Percentiles rank a stretch among this genome's conserved stretches.
Conservation (phyloP, 2,888 invertebrate genomes). For the Oligia latruncula region DNA sequence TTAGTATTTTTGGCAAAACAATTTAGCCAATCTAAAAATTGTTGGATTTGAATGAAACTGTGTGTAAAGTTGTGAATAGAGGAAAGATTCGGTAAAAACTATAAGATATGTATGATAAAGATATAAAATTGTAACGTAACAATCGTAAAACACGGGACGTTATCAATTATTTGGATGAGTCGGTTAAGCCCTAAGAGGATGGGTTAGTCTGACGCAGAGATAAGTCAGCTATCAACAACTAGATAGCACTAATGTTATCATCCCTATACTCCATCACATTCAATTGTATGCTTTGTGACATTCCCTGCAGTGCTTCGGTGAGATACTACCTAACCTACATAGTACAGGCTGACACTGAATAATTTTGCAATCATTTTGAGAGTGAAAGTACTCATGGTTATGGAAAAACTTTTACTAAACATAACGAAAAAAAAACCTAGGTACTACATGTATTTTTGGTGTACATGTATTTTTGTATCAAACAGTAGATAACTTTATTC, state of each 20-base stretch:
- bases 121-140: not conserved
- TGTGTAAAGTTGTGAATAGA: not conserved
- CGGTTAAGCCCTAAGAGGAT: slow-evolving; percentile 39
- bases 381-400: not conserved
- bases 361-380: not conserved
- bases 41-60: not conserved
- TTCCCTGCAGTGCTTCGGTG: not conserved
- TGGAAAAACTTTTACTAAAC: not conserved
- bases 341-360: not conserved
- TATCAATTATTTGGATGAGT: slow-evolving; percentile 39
- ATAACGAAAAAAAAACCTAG: not conserved
- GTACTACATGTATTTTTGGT: no score
- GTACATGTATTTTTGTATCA: not conserved
- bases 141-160: slow-evolving; percentile 3
- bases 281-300: not conserved
- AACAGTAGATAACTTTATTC: not conserved
- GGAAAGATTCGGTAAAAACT: slow-evolving; percentile 12
- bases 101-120: slow-evolving; percentile 24
- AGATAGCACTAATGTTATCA: slow-evolving; percentile 4
- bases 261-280: not conserved
- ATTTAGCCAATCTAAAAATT: not conserved
- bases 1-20: slow-evolving; percentile 9
- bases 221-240: slow-evolving; percentile 21
- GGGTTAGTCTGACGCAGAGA: slow-evolving; percentile 45
- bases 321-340: not conserved